Evolutionary conservation across 1,140 invertebrate species (phyloP), one percentile per base, ranked within the genome.

Genomic region (Conopomorpha cramerella): DNA sequence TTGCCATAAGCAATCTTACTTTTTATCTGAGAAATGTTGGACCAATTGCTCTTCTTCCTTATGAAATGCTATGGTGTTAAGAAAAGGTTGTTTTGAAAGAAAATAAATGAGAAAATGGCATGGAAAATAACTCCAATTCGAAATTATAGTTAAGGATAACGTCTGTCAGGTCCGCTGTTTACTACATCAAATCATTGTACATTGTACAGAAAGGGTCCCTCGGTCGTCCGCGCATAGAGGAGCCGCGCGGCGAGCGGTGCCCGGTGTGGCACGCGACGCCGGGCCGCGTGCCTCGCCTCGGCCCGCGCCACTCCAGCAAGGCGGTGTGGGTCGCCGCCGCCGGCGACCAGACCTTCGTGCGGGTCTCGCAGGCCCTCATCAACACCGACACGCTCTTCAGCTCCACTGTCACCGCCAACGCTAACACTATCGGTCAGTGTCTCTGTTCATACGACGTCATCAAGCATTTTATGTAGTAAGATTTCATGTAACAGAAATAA

Each of bases 271-370:
- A 92, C 58, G 84, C 89, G 37, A 84, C 87, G 14, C 93, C 95
- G 1, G 91, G 86, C 4, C 76, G 84, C 12, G 86, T 98, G 7
- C 86, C 91, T 8, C 86, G 91, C 28, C 80, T 93, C 29, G 91
- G 91, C 0, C 84, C 88, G 0, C 81, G 83, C 29, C 84, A 85
- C 79, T 89, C 86, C 3, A 85, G 92, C 46, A 85, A 91, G 56
- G 95, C 94, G 0, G 94, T 91, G 2, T 97, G 93, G 93, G 84
- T 98, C 16, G 89, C 90, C 1, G 95, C 95, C 12, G 93, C 92
- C 17, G 94, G 92, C 0, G 95, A 98, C 79, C 91, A 96, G 66
- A 98, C 96, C 2, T 96, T 93, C 52, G 80, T 99, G 11, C 94
- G 95, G 70, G 86, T 96, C 27, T 95, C 98, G 54, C 94, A 97